A percentile compares a stretch with the other conserved stretches of the same genome.
Evolutionary conservation across 1,140 invertebrate genomes (phyloP).

Genomic region (Rhizoglyphus robini): DNA sequence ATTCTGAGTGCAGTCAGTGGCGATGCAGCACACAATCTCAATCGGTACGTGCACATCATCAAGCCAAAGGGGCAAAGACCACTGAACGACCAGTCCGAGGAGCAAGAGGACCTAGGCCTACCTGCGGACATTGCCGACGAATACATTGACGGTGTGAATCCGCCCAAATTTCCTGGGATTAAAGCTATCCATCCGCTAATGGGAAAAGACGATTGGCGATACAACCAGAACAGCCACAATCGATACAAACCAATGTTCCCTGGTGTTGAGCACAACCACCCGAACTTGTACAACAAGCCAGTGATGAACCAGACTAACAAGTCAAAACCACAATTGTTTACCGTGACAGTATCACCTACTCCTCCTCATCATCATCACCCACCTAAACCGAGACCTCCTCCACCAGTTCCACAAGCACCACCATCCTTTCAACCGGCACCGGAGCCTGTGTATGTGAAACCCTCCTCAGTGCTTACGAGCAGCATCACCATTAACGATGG

Average conservation of each 20-base stretch:
- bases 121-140: constrained; percentile 11
- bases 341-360: neutral
- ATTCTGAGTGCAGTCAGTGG: neutral
- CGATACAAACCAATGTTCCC: too few species aligned
- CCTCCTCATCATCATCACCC: neutral
- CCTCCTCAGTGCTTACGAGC: too few species aligned
- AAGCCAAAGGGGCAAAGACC: neutral
- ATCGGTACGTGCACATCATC: neutral
- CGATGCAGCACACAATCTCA: neutral
- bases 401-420: too few species aligned
- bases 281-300: too few species aligned
- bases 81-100: neutral
- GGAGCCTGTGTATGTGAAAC: too few species aligned
- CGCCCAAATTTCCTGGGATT: constrained; percentile 12
- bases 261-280: too few species aligned
- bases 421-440: too few species aligned
- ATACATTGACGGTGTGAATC: constrained; percentile 16
- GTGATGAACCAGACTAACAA: too few species aligned
- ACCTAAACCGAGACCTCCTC: too few species aligned
- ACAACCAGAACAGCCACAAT: too few species aligned
- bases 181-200: neutral
- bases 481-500: too few species aligned
- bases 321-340: too few species aligned
- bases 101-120: neutral
- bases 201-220: neutral